These are phyloP conservation scores for Panurus biarmicus DNA, from an alignment of 2,113 vertebrate species.

Conservation along the genomic window DNA sequence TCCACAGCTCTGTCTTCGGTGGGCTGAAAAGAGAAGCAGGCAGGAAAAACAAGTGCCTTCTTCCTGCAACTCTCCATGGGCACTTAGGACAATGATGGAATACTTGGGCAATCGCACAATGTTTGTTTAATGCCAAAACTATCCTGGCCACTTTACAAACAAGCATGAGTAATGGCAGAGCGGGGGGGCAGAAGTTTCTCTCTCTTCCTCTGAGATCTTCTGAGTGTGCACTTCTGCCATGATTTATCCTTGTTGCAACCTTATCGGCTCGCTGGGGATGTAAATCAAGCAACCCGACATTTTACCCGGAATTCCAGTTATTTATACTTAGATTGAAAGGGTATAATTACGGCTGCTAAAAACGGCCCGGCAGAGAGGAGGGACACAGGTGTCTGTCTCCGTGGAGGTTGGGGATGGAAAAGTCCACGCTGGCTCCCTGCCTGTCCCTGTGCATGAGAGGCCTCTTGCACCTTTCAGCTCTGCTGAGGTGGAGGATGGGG, in stretches of 20 bases:
- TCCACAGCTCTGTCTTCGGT: not conserved
- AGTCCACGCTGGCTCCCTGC: not conserved
- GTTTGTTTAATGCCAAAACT: constrained; percentile 29
- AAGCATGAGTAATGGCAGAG: constrained; percentile 12
- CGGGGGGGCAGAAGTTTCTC: not conserved
- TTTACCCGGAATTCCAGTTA: constrained; percentile 51
- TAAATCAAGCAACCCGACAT: constrained; percentile 18
- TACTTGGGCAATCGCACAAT: not conserved
- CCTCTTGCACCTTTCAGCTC: not conserved
- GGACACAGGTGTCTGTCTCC: constrained; percentile 4
- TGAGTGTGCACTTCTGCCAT: constrained; percentile 10
- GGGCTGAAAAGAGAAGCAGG: not conserved
- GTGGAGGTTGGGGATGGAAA: constrained; percentile 10
- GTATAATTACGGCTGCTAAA: constrained; percentile 34
- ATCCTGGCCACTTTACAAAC: constrained; percentile 1
- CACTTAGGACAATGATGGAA: not conserved
- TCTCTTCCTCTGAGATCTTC: constrained; percentile 19
- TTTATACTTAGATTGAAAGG: constrained; percentile 34
- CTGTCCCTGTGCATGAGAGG: not conserved
- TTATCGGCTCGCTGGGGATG: constrained; percentile 2
- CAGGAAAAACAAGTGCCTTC: not conserved
- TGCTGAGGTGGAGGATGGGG: not conserved
- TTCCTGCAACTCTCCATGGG: not conserved
- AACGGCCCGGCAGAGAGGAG: not conserved
- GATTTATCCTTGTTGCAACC: constrained; percentile 52